Evolutionary conservation across 2,797 vertebrate genomes (phyloP).

Genomic region (Staurois parvus): DNA sequence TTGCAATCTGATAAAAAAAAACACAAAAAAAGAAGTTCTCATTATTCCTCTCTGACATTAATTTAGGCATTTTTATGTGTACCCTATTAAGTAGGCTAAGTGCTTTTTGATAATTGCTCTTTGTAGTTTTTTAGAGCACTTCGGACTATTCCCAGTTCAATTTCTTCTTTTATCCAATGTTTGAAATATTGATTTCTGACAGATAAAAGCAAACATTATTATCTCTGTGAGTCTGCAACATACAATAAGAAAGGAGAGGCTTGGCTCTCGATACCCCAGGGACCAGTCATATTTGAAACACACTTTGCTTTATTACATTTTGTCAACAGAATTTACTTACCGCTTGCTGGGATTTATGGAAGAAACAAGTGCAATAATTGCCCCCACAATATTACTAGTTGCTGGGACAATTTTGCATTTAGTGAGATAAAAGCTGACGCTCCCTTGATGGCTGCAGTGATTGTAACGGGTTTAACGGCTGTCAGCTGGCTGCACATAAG

Average conservation of each 20-base stretch:
- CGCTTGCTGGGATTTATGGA: conserved; percentile 94
- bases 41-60: conserved; percentile 92
- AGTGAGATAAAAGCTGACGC: conserved; percentile 90
- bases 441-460: conserved; percentile 88
- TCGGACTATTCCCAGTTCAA: conserved; percentile 99
- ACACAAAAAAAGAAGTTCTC: conserved; percentile 83
- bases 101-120: conserved; percentile 99
- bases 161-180: conserved; percentile 99
- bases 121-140: conserved; percentile 99
- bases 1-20: conserved; percentile 89
- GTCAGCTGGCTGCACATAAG: conserved; percentile 94
- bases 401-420: conserved; percentile 88
- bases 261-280: conserved; percentile 82
- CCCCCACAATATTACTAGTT: conserved; percentile 89
- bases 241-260: conserved; percentile 83
- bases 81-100: conserved; percentile 99
- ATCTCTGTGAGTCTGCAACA: conserved; percentile 95
- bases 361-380: conserved; percentile 83
- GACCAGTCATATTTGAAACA: conserved; percentile 85
- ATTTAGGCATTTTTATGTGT: conserved; percentile 99
- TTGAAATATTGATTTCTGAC: conserved; percentile 99
- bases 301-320: conserved; percentile 97
- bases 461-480: conserved; percentile 84
- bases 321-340: conserved; percentile 98
- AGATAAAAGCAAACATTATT: conserved; percentile 99